Conservation (phyloP, 2,797 vertebrate genomes). For the Pyrocephalus nanus region DNA sequence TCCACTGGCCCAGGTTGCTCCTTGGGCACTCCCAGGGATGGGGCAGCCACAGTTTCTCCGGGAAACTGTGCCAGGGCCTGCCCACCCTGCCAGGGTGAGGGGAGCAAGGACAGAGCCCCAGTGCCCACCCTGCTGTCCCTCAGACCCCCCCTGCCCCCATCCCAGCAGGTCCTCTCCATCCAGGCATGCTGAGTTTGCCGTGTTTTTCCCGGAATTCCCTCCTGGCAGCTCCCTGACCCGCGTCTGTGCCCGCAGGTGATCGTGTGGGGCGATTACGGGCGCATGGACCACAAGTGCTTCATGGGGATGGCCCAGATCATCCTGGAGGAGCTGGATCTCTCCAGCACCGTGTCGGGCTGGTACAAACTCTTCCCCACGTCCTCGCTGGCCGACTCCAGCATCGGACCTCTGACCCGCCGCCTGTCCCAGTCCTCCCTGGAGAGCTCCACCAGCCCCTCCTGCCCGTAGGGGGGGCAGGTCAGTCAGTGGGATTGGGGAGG, state of each 20-base stretch:
- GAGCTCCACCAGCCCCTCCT: slow-evolving; percentile 96
- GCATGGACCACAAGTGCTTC: slow-evolving; percentile 99
- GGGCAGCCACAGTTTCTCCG: neutral
- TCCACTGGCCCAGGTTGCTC: rapidly evolving
- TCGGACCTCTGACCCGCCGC: slow-evolving; percentile 91
- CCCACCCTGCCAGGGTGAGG: neutral
- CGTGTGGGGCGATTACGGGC: slow-evolving; percentile 97
- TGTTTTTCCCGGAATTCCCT: rapidly evolving
- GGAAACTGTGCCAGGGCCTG: neutral
- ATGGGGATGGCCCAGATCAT: slow-evolving; percentile 99
- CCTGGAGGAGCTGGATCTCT: slow-evolving; percentile 96
- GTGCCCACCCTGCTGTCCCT: neutral
- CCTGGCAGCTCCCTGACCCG: neutral
- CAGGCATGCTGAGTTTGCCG: rapidly evolving
- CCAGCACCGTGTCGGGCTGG: slow-evolving; percentile 88
- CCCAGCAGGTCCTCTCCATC: rapidly evolving
- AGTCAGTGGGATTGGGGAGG: neutral
- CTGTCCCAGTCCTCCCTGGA: slow-evolving; percentile 98
- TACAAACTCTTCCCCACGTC: slow-evolving; percentile 99
- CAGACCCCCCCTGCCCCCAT: rapidly evolving
- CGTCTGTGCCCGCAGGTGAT: slow-evolving; percentile 82
- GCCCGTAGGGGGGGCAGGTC: slow-evolving; percentile 79
- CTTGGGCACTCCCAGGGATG: neutral
- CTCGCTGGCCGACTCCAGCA: slow-evolving; percentile 94
- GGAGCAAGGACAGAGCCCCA: neutral